Evolutionary conservation across 2,888 invertebrate genomes (phyloP).

Genomic region (Norana najaformis): DNA sequence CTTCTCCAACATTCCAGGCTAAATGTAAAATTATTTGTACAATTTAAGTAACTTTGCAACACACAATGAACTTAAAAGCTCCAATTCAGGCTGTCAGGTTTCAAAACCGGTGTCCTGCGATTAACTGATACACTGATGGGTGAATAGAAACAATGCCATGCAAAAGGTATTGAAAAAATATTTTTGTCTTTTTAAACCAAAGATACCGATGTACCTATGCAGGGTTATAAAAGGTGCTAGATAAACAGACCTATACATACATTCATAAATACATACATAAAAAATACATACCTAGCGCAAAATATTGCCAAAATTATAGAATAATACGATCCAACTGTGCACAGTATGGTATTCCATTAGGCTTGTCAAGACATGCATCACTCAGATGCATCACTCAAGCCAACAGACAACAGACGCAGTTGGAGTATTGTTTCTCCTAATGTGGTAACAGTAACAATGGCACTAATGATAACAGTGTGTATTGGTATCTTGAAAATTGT

Average conservation of each 20-base stretch:
- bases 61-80: not conserved
- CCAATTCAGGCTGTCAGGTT: not conserved
- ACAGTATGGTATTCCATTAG: not conserved
- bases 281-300: not conserved
- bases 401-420: not conserved
- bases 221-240: too few relatives aligned
- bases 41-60: not conserved
- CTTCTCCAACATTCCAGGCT: slow-evolving; percentile 23
- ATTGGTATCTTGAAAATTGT: not conserved
- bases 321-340: not conserved
- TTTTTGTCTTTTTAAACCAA: not conserved
- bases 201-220: too few relatives aligned
- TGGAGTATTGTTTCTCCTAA: not conserved
- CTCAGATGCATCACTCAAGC: not conserved
- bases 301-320: not conserved
- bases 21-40: not conserved
- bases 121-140: not conserved
- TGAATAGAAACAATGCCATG: not conserved
- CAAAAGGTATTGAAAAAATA: not conserved
- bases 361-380: not conserved
- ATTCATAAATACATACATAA: not conserved
- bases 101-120: not conserved
- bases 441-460: not conserved
- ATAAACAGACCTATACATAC: not conserved
- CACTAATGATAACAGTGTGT: not conserved